Base-by-base conservation (phyloP, 2,888 invertebrate species). In the Chydorus sphaericus region DNA sequence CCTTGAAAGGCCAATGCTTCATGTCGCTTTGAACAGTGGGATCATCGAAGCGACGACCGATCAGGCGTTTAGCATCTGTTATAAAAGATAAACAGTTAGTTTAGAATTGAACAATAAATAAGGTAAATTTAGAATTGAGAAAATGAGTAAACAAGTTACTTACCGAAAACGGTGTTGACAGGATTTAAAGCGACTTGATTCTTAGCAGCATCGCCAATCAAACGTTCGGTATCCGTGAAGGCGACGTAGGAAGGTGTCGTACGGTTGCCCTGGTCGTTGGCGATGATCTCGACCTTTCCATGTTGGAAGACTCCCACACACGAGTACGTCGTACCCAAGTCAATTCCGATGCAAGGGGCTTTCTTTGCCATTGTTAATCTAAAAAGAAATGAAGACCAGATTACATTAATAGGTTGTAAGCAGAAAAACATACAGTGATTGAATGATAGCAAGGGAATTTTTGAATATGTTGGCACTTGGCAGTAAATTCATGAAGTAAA, bases 1-100 rank as follows among this genome's bases (percentile, higher is more conserved):
- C 90, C 68, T 83, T 85, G 68, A 93, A 93, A 52, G 93, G 92
- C 84, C 91, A 93, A 71, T 85, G 85, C 73, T 92, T 90, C 79
- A 92, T 85, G 69, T 94, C 93, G 53, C 80, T 81, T 73, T 94
- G 93, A 56, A 97, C 89, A n/a, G 87, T 83, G 44, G 72, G 72
- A 70, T 92, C 91, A 64, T 84, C 83, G 70, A 83, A 94, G 65
- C 85, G 84, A 65, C 93, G 83, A 57, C 93, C 93, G 73, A 93
- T 92, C 66, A 94, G 77, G 70, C 93, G 84, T 73, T 94, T 82
- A 64, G 91, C 93, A 78, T 96, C 96, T 84, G 78, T 18, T 3
- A 10, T 10, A 14, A 16, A n/a, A n/a, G n/a, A n/a, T n/a, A n/a
- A n/a, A n/a, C n/a, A n/a, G n/a, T n/a, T n/a, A n/a, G n/a, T n/a